A percentile compares a stretch with the other conserved stretches of the same genome.
Conservation (phyloP, 1,140 invertebrate species). For the Octopus sinensis region DNA sequence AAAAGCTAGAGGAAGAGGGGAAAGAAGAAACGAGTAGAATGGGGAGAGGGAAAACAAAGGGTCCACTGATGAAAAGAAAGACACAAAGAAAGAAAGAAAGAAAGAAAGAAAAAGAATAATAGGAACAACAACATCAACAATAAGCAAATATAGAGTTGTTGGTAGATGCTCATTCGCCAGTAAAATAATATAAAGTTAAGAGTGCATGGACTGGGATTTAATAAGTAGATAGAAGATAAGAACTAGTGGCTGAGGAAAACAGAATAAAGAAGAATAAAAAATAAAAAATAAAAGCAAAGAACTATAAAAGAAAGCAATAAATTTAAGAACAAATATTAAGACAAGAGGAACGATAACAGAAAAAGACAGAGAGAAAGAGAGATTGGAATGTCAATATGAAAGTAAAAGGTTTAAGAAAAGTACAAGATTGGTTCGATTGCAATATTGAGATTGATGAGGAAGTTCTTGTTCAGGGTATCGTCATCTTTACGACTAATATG, state of each 20-base stretch:
- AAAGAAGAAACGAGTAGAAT: neutral
- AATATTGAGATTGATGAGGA: neutral
- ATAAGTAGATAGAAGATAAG: neutral
- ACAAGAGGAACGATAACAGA: neutral
- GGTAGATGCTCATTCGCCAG: too few species aligned
- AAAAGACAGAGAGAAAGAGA: neutral
- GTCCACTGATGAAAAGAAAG: neutral
- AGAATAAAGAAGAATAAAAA: neutral
- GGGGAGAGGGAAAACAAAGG: slow-evolving; percentile 1
- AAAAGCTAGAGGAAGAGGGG: neutral
- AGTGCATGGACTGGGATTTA: neutral
- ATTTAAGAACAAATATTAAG: neutral
- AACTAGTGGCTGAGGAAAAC: neutral
- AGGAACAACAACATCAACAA: too few species aligned
- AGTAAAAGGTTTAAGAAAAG: neutral
- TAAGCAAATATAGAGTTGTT: too few species aligned
- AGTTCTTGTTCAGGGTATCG: too few species aligned
- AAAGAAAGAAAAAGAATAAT: slow-evolving; percentile 3
- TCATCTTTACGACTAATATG: too few species aligned
- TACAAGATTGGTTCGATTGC: neutral
- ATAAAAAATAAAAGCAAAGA: neutral
- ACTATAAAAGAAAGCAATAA: neutral
- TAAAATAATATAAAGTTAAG: neutral
- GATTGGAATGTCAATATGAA: neutral
- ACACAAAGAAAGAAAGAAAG: slow-evolving; percentile 6